Conservation (phyloP, 1,140 invertebrate genomes). For the Glomeris maerens region DNA sequence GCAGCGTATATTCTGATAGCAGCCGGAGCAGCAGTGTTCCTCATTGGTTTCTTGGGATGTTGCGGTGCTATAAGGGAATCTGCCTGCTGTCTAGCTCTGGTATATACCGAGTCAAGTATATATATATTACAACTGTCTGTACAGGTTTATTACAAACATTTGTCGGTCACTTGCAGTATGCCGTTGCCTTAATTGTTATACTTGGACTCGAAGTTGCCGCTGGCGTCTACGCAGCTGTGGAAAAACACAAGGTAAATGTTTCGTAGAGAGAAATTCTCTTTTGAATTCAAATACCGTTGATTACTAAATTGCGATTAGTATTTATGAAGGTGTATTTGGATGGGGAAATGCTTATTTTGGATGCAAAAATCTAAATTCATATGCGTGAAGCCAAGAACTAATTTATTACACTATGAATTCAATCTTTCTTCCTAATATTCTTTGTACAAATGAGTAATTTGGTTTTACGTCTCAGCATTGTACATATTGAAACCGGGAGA, state of each 20-base stretch:
- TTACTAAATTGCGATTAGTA: no score
- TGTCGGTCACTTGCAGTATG: conserved; percentile 45
- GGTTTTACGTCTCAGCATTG: no score
- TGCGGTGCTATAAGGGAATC: conserved; percentile 72
- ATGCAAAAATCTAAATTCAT: conserved; percentile 9
- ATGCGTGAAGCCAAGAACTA: conserved; percentile 8
- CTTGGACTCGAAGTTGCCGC: conserved; percentile 53
- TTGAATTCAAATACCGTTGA: no score
- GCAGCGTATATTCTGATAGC: conserved; percentile 57
- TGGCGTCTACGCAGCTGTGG: conserved; percentile 50
- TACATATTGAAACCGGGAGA: no score
- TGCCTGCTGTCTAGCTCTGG: conserved; percentile 56
- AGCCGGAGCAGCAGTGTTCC: conserved; percentile 62
- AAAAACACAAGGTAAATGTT: conserved; percentile 46
- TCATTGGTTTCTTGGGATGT: conserved; percentile 70
- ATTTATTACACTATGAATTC: conserved; percentile 17
- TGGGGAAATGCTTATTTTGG: no score
- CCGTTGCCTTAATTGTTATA: conserved; percentile 51
- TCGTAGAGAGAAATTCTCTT: no score
- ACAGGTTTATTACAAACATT: conserved; percentile 7
- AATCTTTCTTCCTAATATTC: conserved; percentile 20
- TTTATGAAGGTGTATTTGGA: no score
- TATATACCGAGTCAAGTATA: conserved; percentile 40
- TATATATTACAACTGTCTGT: conserved; percentile 1
- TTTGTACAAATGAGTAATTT: no score